These are phyloP conservation scores for Eidolon helvum DNA, from an alignment of 2,113 vertebrate species.

Conservation along the genomic window DNA sequence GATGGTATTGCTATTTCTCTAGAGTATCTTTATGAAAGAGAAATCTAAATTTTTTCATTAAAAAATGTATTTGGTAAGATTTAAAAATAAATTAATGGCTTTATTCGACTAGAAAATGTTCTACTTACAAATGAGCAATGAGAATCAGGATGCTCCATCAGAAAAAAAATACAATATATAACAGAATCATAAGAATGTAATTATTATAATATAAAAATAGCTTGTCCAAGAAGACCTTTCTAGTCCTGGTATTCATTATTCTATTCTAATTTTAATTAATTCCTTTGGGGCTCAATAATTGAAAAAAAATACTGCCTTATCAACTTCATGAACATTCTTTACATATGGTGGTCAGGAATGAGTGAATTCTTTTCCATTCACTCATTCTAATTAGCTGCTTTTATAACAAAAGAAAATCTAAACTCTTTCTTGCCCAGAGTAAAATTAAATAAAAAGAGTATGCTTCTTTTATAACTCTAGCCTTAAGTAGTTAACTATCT, in stretches of 20 bases:
- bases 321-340: constrained; percentile 62
- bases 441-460: constrained; percentile 12
- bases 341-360: constrained; percentile 40
- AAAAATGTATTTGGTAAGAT: constrained; percentile 62
- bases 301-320: constrained; percentile 53
- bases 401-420: constrained; percentile 48
- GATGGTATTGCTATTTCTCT: neutral
- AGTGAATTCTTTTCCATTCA: constrained; percentile 40
- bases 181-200: constrained; percentile 78
- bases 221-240: constrained; percentile 75
- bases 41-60: constrained; percentile 42
- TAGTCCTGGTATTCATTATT: constrained; percentile 67
- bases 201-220: constrained; percentile 79
- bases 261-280: constrained; percentile 80
- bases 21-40: neutral
- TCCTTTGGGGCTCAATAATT: constrained; percentile 59
- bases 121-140: constrained; percentile 59
- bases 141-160: constrained; percentile 59
- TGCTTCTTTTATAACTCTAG: neutral
- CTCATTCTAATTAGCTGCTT: constrained; percentile 63
- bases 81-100: constrained; percentile 28
- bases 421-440: neutral
- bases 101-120: constrained; percentile 14
- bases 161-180: neutral
- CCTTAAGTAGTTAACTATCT: neutral